These are phyloP conservation scores for Coilia nasus DNA, from an alignment of 2,797 vertebrate species.

Conservation along the genomic window DNA sequence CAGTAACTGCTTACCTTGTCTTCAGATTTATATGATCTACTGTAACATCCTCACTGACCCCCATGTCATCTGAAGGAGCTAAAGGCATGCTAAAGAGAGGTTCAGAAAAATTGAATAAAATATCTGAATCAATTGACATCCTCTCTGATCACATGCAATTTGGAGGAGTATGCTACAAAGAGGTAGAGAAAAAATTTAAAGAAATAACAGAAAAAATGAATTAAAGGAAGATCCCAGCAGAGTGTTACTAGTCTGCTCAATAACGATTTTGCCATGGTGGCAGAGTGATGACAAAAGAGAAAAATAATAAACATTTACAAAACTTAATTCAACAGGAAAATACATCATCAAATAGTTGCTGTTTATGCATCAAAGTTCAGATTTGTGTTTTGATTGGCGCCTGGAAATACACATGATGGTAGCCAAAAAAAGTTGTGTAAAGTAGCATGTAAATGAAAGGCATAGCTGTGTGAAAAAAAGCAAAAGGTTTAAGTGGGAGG, in stretches of 20 bases:
- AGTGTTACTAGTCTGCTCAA: too few relatives aligned
- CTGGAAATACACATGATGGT: too few relatives aligned
- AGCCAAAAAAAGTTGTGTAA: too few relatives aligned
- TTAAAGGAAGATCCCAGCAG: neutral
- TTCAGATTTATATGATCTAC: neutral
- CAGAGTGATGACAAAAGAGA: neutral
- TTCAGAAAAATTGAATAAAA: too few relatives aligned
- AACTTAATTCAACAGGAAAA: too few relatives aligned
- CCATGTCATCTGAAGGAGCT: too few relatives aligned
- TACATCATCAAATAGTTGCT: neutral
- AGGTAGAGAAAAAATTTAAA: neutral
- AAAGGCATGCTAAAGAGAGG: too few relatives aligned
- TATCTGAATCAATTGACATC: too few relatives aligned
- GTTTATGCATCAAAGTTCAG: neutral
- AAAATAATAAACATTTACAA: neutral
- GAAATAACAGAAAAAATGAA: neutral
- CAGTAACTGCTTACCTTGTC: conserved; percentile 43
- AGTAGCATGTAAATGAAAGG: neutral
- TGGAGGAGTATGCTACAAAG: too few relatives aligned
- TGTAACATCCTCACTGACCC: too few relatives aligned
- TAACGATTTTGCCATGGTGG: too few relatives aligned
- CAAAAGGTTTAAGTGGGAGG: neutral
- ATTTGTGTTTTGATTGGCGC: neutral
- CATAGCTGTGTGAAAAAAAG: neutral
- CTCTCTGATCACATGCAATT: neutral